Percentiles rank a stretch among this genome's conserved stretches.
Conservation (phyloP, 2,113 vertebrate species). For the Spilogale gracilis region DNA sequence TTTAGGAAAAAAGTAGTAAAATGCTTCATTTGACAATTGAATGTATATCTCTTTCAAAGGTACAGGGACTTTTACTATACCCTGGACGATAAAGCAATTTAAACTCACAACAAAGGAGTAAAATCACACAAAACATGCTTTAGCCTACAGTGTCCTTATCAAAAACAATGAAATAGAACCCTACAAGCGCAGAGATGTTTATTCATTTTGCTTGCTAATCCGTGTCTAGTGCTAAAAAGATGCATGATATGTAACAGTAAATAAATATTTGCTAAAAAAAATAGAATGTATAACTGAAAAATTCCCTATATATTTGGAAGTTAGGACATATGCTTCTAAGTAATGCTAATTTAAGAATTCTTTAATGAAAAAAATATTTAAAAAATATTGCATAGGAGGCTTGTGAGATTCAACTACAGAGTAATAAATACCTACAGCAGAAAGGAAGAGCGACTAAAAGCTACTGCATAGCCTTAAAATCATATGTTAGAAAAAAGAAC, state of each 20-base stretch:
- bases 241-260: not conserved
- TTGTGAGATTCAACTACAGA: not conserved
- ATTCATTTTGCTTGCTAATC: not conserved
- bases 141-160: not conserved
- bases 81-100: not conserved
- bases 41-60: not conserved
- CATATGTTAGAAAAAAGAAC: not conserved
- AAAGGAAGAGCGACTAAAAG: not conserved
- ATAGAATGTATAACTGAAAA: not conserved
- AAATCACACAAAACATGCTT: not conserved
- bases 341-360: not conserved
- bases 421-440: not conserved
- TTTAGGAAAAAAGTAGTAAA: not conserved
- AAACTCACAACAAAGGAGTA: not conserved
- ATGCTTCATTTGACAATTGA: not conserved
- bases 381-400: not conserved
- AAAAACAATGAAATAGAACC: not conserved
- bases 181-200: not conserved
- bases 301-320: not conserved
- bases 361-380: not conserved
- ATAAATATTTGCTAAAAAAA: not conserved
- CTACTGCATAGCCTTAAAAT: not conserved
- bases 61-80: not conserved
- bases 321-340: not conserved
- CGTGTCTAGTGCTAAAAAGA: not conserved